A percentile compares a stretch with the other conserved stretches of the same genome.
Conservation (phyloP, 64 coral and sea anemone species). For the Orbicella faveolata region DNA sequence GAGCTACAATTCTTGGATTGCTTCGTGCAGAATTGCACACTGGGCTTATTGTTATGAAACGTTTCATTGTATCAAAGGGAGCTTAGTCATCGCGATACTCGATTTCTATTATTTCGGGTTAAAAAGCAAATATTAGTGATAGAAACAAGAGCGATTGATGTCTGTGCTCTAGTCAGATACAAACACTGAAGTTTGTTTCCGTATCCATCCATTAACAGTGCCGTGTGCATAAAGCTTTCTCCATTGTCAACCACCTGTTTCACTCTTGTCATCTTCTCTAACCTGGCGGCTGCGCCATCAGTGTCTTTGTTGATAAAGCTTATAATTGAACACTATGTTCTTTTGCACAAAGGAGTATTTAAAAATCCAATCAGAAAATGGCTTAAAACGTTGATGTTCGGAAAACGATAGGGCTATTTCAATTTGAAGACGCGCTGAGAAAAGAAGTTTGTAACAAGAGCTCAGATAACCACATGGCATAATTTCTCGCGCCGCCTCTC, state of each 20-base stretch:
- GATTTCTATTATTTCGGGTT: neutral
- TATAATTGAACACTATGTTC: too few species aligned
- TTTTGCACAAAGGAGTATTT: too few species aligned
- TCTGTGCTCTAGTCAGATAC: neutral
- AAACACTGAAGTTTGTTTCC: neutral
- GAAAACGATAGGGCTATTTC: neutral
- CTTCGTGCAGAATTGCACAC: neutral
- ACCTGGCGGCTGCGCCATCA: neutral
- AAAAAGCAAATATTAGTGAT: neutral
- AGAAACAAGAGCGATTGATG: neutral
- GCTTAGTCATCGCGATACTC: neutral
- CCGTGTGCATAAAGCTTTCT: neutral
- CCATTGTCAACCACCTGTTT: conserved; percentile 6
- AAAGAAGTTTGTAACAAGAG: neutral
- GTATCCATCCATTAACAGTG: neutral
- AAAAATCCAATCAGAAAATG: neutral
- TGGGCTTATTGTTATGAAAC: neutral
- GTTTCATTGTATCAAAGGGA: neutral
- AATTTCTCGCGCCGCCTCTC: neutral
- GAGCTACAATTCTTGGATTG: neutral
- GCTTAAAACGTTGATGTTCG: neutral
- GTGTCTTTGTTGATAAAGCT: too few species aligned
- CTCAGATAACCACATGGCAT: conserved; percentile 41
- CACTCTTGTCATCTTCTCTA: neutral
- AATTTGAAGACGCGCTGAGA: neutral